Percentiles rank a stretch among this genome's conserved stretches.
These are phyloP conservation scores for Diabrotica balteata DNA, from an alignment of 2,888 invertebrate genomes.

Conservation along the genomic window DNA sequence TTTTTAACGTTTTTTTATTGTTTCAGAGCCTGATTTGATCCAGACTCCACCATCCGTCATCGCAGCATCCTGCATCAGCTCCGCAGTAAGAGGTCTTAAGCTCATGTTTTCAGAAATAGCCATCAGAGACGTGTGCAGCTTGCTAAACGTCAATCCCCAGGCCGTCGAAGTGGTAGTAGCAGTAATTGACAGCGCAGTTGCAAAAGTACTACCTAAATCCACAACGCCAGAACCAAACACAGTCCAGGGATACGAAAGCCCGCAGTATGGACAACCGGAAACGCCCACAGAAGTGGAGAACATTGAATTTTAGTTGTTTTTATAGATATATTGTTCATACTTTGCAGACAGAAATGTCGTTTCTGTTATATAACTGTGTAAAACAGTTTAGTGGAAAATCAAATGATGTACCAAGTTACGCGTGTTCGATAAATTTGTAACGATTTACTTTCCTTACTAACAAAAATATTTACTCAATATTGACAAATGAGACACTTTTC, in stretches of 20 bases:
- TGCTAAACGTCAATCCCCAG: conserved; percentile 63
- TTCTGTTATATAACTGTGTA: conserved; percentile 14
- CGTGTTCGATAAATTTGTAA: too few relatives aligned
- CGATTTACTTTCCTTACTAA: too few relatives aligned
- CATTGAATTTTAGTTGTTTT: conserved; percentile 53
- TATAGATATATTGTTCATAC: conserved; percentile 6
- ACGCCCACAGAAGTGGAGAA: conserved; percentile 60
- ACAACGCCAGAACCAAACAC: conserved; percentile 28
- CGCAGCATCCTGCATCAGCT: conserved; percentile 73
- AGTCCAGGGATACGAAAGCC: conserved; percentile 51
- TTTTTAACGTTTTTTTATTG: conserved; percentile 31
- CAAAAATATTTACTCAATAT: too few relatives aligned
- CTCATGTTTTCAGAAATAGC: conserved; percentile 60
- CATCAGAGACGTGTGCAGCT: conserved; percentile 55
- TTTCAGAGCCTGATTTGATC: conserved; percentile 76
- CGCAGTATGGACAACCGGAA: conserved; percentile 58
- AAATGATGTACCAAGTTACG: too few relatives aligned
- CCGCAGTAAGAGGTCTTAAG: conserved; percentile 70
- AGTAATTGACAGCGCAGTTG: conserved; percentile 68
- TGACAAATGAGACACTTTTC: too few relatives aligned
- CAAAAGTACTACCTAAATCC: conserved; percentile 56
- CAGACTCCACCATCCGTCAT: conserved; percentile 74
- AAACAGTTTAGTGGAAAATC: conserved; percentile 11
- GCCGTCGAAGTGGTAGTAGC: conserved; percentile 66
- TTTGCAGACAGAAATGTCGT: conserved; percentile 3